These are phyloP conservation scores for Cheilosia vernalis DNA, from an alignment of 2,888 invertebrate species.

Conservation along the genomic window DNA sequence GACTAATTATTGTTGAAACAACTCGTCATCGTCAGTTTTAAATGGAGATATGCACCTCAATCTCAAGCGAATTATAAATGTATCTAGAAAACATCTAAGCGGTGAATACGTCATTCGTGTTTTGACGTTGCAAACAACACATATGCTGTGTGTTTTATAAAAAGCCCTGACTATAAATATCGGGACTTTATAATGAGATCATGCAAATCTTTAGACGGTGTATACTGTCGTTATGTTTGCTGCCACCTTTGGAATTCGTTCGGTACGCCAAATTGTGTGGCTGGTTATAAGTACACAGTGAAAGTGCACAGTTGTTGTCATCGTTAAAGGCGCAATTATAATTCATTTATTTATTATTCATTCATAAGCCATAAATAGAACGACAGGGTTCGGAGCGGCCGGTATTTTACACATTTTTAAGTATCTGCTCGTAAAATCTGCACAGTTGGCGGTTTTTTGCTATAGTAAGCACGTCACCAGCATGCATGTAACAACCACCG, in stretches of 20 bases:
- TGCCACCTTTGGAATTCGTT: background rate
- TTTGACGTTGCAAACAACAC: background rate
- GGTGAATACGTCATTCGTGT: background rate
- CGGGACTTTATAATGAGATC: too few relatives aligned
- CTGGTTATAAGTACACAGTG: background rate
- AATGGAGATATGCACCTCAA: too few relatives aligned
- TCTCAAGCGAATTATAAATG: background rate
- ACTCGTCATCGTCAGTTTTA: too few relatives aligned
- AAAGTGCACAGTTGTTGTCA: background rate
- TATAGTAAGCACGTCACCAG: background rate
- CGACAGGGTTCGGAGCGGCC: background rate
- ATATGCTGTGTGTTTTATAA: too few relatives aligned
- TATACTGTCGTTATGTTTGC: too few relatives aligned
- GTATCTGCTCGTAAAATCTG: background rate
- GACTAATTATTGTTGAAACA: too few relatives aligned
- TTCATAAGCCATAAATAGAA: background rate
- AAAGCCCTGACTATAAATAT: too few relatives aligned
- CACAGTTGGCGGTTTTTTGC: background rate
- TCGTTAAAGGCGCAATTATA: background rate
- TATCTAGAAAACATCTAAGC: background rate
- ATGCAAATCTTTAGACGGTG: too few relatives aligned
- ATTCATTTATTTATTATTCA: background rate
- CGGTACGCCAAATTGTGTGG: background rate
- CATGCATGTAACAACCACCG: background rate
- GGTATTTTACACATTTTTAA: background rate